A percentile compares a stretch with the other conserved stretches of the same genome.
Conservation (phyloP, 2,888 invertebrate genomes). For the Girardia tigrina region DNA sequence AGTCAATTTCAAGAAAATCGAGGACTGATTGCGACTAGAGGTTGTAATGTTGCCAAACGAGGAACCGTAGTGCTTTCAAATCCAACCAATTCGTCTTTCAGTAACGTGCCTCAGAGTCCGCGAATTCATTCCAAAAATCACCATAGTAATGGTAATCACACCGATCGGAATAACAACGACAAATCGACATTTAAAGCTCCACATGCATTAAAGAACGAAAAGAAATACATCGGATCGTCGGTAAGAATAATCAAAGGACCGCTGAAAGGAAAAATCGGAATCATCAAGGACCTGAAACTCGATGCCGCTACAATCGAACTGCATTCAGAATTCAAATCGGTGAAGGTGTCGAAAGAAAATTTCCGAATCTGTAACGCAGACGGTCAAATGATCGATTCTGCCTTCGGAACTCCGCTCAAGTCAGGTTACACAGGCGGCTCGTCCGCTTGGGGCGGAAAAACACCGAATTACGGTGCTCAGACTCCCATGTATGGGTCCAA, state of each 20-base stretch:
- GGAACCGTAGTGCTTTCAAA: conserved; percentile 27
- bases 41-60: not conserved
- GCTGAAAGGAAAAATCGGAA: conserved; percentile 68
- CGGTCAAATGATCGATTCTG: conserved; percentile 29
- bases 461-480: conserved; percentile 66
- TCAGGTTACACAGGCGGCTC: conserved; percentile 31
- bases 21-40: conserved; percentile 81
- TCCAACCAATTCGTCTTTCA: conserved; percentile 25
- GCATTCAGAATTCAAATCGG: conserved; percentile 90
- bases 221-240: not conserved
- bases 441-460: conserved; percentile 65
- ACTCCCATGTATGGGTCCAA: conserved; percentile 66
- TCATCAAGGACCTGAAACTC: conserved; percentile 92
- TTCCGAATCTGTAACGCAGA: conserved; percentile 38
- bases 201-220: not conserved
- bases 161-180: not conserved
- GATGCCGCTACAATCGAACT: conserved; percentile 84
- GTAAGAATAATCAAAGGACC: not conserved
- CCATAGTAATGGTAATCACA: not conserved
- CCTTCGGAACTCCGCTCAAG: conserved; percentile 26
- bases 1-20: conserved; percentile 90
- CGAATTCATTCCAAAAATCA: not conserved
- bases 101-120: conserved; percentile 30
- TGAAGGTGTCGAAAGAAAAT: conserved; percentile 65
- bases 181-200: conserved; percentile 5